Base-by-base conservation (phyloP, 2,113 vertebrate genomes). In the Narcine bancroftii region DNA sequence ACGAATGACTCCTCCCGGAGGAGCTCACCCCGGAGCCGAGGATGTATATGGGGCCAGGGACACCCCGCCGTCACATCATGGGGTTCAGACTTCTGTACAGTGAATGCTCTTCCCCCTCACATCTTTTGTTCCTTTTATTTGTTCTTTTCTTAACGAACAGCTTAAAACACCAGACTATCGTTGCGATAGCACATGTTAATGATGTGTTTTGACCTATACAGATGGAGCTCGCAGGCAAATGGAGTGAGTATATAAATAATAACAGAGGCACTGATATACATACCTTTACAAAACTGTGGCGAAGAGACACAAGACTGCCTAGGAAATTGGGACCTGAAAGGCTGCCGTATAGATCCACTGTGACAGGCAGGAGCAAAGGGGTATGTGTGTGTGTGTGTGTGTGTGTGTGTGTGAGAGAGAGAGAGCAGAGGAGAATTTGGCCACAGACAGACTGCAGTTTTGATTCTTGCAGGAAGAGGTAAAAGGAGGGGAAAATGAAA, bases 1-100 rank as follows among this genome's bases (percentile, higher is more conserved):
- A 96, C 97, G 98, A 94, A 99, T 99, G 98, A 99, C 98, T 93
- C 98, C 98, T 96, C 98, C 98, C 94, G 97, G 97, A 96, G 98
- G 98, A 96, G 96, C 97, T 95, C 96, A 98, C 95, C 97, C 98
- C 94, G 98, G 98, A 94, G 96, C 97, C 96, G 98, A 99, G 97
- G 98, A 99, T 96, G 98, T 98, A 96, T 98, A 98, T 96, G 98
- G 98, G 97, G 93, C 95, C 92, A 95, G 94, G 93, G 98, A 99
- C 98, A 99, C 98, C 95, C 98, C 98, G 95, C 98, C 98, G 94
- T 71, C 89, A 91, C 98, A 98, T 96, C 98, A 97, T 95, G 98
- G 98, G 96, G 97, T 99, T 95, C 98, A 99, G 96, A 98, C 98
- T 95, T 97, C 98, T 94, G 98, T 98, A 95, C 98, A 98, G 95